Percentiles rank a stretch among this genome's conserved stretches.
phyloP scores from a whole-genome alignment of 1,140 invertebrate genomes.

The Theocolax elegans region DNA sequence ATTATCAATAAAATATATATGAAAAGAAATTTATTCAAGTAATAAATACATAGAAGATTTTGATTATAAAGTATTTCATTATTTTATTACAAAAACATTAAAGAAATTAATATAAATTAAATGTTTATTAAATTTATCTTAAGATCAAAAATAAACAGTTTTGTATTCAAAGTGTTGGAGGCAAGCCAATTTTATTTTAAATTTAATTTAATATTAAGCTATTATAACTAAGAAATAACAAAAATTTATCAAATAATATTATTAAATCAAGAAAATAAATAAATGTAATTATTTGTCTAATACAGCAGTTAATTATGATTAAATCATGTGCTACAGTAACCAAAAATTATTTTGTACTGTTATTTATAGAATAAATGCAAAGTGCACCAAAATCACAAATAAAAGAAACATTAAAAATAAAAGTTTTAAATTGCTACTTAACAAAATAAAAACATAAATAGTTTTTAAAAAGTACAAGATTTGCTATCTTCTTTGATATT shows the following conservation, averaged over 20 bases:
- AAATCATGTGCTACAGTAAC: too few species aligned
- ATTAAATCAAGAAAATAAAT: too few species aligned
- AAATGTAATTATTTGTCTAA: too few species aligned
- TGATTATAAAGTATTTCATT: not conserved
- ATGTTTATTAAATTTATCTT: not conserved
- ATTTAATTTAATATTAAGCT: conserved; percentile 11
- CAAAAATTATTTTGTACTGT: too few species aligned
- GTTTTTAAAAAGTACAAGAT: conserved; percentile 7
- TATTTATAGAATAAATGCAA: too few species aligned
- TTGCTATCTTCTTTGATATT: conserved; percentile 26
- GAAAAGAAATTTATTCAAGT: not conserved
- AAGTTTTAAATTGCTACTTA: not conserved
- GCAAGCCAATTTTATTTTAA: conserved; percentile 30
- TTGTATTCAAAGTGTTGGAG: conserved; percentile 1
- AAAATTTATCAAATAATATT: conserved; percentile 4
- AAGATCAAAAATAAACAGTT: not conserved
- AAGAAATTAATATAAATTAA: not conserved
- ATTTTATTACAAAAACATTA: not conserved
- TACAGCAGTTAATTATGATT: too few species aligned
- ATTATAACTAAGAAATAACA: not conserved
- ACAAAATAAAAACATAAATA: not conserved
- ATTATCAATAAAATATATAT: not conserved
- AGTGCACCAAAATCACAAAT: too few species aligned
- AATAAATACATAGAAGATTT: not conserved
- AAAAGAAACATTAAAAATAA: not conserved